phyloP scores from a whole-genome alignment of 2,797 vertebrate genomes.

The Steatocranus sp. region DNA sequence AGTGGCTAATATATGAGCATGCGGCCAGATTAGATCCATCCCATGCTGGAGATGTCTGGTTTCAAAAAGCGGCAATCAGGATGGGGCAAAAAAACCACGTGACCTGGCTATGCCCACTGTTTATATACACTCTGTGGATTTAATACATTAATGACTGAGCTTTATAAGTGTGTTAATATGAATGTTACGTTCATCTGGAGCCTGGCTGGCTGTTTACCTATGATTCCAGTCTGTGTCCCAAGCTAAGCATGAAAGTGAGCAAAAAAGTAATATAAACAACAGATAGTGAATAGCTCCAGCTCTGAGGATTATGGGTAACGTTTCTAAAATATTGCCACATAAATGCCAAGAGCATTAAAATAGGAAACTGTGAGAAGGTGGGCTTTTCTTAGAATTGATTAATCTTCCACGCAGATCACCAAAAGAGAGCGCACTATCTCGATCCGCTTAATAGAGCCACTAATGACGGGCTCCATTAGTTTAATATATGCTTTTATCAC shows the following conservation, averaged over 20 bases:
- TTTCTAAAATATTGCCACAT: not conserved
- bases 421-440: conserved; percentile 39
- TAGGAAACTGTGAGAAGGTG: not conserved
- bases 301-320: not conserved
- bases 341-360: not conserved
- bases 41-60: not conserved
- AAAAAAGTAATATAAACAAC: not conserved
- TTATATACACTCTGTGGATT: not conserved
- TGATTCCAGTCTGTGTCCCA: not conserved
- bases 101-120: not conserved
- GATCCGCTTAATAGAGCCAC: conserved; percentile 55
- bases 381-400: conserved; percentile 47
- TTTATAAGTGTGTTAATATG: not conserved
- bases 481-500: conserved; percentile 67
- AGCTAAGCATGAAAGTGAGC: not conserved
- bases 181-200: not conserved
- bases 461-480: conserved; percentile 69
- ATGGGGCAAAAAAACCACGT: fast-evolving
- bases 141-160: not conserved
- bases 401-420: conserved; percentile 52
- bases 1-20: not conserved
- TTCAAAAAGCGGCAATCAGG: not conserved
- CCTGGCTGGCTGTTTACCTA: not conserved
- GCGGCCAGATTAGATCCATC: not conserved
- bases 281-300: not conserved